Conservation (phyloP, 2,113 vertebrate genomes). For the Rhombomys opimus region DNA sequence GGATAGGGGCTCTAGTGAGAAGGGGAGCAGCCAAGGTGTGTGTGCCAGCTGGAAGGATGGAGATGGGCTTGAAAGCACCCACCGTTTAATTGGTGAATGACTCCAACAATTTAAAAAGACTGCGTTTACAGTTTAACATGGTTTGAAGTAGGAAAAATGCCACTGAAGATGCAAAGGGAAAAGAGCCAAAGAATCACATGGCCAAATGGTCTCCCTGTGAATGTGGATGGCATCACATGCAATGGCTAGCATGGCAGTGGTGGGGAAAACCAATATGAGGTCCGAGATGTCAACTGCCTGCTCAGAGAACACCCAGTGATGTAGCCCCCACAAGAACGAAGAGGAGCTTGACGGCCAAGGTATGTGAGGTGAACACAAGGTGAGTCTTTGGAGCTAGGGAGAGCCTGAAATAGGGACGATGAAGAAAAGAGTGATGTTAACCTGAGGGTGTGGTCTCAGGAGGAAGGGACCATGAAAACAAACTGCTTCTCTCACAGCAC, state of each 20-base stretch:
- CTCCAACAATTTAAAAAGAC: neutral
- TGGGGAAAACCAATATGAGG: neutral
- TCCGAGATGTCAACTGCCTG: neutral
- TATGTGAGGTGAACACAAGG: neutral
- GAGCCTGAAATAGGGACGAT: neutral
- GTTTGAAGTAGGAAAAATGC: neutral
- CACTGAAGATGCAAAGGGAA: neutral
- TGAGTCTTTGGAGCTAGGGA: neutral
- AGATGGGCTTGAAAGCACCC: neutral
- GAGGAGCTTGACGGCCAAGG: neutral
- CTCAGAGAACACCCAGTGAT: neutral
- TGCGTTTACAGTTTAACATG: neutral
- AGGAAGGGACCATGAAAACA: neutral
- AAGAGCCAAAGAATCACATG: neutral
- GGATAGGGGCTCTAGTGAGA: neutral
- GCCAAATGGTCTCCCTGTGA: neutral
- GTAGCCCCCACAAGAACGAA: neutral
- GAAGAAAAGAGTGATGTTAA: neutral
- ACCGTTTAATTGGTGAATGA: neutral
- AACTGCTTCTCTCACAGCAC: neutral
- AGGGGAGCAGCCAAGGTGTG: neutral
- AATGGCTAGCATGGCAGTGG: neutral
- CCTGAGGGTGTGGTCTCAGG: neutral
- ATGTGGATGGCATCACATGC: neutral
- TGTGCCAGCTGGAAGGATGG: too few species aligned